Conservation (phyloP, 2,888 invertebrate genomes). For the Andrena camellia region DNA sequence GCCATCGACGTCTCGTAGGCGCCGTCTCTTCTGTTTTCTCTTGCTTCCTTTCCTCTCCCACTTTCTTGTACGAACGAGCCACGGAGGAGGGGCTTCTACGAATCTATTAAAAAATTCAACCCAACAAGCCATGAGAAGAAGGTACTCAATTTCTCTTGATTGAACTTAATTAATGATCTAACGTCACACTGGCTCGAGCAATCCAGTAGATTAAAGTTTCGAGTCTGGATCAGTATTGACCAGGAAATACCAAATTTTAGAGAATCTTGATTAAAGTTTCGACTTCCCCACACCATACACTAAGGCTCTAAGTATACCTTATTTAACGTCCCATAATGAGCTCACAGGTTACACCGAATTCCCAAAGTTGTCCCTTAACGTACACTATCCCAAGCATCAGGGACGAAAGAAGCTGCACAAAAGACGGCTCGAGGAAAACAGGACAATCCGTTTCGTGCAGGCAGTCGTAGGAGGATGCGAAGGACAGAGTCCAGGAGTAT, state of each 20-base stretch:
- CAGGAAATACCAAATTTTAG: background rate
- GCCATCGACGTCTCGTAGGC: constrained; percentile 81
- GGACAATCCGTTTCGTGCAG: background rate
- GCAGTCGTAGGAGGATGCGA: constrained; percentile 24
- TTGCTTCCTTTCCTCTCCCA: constrained; percentile 14
- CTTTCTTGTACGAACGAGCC: constrained; percentile 3
- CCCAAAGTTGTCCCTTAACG: background rate
- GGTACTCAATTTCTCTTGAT: too few species aligned
- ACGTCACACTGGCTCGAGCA: background rate
- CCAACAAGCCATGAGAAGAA: background rate
- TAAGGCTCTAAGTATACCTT: background rate
- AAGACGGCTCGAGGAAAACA: background rate
- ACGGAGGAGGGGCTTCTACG: background rate
- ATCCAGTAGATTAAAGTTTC: background rate
- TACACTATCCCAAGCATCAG: background rate
- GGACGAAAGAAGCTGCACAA: background rate
- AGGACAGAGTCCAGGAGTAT: constrained; percentile 64
- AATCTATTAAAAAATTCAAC: background rate
- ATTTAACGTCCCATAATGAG: too few species aligned
- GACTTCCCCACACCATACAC: background rate
- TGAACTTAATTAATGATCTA: background rate
- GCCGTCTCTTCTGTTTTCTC: constrained; percentile 55
- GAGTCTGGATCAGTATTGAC: background rate
- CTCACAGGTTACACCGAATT: background rate
- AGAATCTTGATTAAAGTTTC: background rate